phyloP scores from a whole-genome alignment of 2,888 invertebrate species.

The Dermolepida albohirtum region DNA sequence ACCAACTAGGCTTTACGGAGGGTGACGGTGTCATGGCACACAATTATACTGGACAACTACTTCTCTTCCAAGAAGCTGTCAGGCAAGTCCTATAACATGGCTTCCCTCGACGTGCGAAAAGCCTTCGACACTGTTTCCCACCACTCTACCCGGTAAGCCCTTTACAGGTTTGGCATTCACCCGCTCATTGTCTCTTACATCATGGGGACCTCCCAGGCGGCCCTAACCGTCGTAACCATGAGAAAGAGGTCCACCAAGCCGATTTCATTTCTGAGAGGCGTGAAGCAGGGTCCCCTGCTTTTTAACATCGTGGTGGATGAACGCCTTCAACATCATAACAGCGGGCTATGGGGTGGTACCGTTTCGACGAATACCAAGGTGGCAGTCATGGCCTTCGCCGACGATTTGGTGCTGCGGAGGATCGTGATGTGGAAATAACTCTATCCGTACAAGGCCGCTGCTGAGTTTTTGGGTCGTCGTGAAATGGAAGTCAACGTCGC shows the following conservation, averaged over 20 bases:
- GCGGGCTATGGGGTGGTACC: too few species aligned
- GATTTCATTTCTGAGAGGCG: background rate
- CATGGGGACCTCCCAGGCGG: too few species aligned
- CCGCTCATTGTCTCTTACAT: too few species aligned
- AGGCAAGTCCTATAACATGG: slow-evolving; percentile 58
- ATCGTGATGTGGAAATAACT: slow-evolving; percentile 54
- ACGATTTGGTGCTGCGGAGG: slow-evolving; percentile 57
- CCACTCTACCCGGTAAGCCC: slow-evolving; percentile 52
- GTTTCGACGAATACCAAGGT: too few species aligned
- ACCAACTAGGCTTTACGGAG: slow-evolving; percentile 49
- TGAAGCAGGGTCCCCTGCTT: slow-evolving; percentile 56
- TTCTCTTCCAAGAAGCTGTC: too few species aligned
- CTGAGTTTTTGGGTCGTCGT: slow-evolving; percentile 36
- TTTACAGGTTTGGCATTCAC: too few species aligned
- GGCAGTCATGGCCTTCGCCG: slow-evolving; percentile 57
- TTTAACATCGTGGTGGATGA: slow-evolving; percentile 53
- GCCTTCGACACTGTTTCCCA: too few species aligned
- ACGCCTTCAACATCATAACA: too few species aligned
- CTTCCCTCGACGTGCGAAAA: slow-evolving; percentile 61
- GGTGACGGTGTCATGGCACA: too few species aligned
- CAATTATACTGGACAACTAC: slow-evolving; percentile 51
- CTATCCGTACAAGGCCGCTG: slow-evolving; percentile 44
- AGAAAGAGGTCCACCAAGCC: slow-evolving; percentile 9
- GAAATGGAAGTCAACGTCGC: slow-evolving; percentile 48
- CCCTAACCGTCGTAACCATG: slow-evolving; percentile 41